A percentile compares a stretch with the other conserved stretches of the same genome.
phyloP scores from a whole-genome alignment of 2,797 vertebrate genomes.

The Zenarchopterus dispar region DNA sequence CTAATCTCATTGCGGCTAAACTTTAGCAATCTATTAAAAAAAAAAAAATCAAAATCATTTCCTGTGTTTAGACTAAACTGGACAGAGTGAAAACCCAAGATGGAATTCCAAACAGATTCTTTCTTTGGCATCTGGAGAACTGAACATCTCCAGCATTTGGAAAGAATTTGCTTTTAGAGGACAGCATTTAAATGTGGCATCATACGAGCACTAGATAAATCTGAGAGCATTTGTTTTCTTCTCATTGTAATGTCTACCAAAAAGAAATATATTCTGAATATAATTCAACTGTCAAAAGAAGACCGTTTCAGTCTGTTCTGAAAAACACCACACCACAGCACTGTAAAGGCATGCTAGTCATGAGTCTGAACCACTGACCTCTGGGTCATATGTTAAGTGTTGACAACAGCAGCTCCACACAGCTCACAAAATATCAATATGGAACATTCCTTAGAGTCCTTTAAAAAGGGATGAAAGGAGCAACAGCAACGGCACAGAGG shows the following conservation, averaged over 20 bases:
- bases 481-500: slow-evolving; percentile 24
- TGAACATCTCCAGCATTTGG: slow-evolving; percentile 23
- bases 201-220: slow-evolving; percentile 13
- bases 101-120: slow-evolving; percentile 29
- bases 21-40: not conserved
- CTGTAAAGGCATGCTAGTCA: slow-evolving; percentile 62
- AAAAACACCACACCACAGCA: slow-evolving; percentile 30
- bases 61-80: slow-evolving; percentile 1
- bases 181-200: slow-evolving; percentile 9
- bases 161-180: slow-evolving; percentile 26
- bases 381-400: slow-evolving; percentile 67
- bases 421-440: slow-evolving; percentile 62
- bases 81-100: slow-evolving; percentile 15
- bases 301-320: slow-evolving; percentile 22
- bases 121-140: slow-evolving; percentile 16
- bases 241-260: not conserved
- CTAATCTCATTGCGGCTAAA: slow-evolving; percentile 1
- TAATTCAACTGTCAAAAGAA: slow-evolving; percentile 14
- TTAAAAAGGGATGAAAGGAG: slow-evolving; percentile 36
- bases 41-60: slow-evolving; percentile 1
- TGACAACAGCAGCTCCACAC: slow-evolving; percentile 61
- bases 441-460: slow-evolving; percentile 58
- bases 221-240: slow-evolving; percentile 8
- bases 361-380: slow-evolving; percentile 64
- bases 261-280: slow-evolving; percentile 10